Evolutionary conservation across 2,888 invertebrate species (phyloP).

Genomic region (Pomacea canaliculata): DNA sequence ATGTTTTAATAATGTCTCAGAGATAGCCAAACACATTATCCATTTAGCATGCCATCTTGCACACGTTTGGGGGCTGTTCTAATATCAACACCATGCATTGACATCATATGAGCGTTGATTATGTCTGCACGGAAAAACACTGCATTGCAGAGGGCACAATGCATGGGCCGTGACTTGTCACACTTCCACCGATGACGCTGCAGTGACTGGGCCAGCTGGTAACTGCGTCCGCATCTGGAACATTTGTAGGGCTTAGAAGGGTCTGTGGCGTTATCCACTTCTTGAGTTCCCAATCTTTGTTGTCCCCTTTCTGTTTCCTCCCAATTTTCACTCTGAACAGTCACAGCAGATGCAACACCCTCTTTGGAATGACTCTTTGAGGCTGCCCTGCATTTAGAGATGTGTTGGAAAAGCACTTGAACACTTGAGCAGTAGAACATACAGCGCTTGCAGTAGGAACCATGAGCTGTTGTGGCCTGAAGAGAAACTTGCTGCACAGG

Average conservation of each 20-base stretch:
- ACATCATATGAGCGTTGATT: conserved; percentile 19
- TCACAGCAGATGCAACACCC: too few species aligned
- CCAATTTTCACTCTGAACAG: background rate
- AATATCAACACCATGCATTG: conserved; percentile 5
- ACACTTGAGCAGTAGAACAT: conserved; percentile 18
- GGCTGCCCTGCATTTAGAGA: background rate
- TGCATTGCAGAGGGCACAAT: conserved; percentile 25
- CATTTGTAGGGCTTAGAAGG: conserved; percentile 10
- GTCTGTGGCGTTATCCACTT: background rate
- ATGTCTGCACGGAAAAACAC: conserved; percentile 31
- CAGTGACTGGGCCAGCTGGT: conserved; percentile 25
- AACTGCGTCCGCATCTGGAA: conserved; percentile 14
- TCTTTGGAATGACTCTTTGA: too few species aligned
- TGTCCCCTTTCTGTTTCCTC: background rate
- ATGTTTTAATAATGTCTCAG: conserved; percentile 1
- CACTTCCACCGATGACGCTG: conserved; percentile 34
- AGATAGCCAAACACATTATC: background rate
- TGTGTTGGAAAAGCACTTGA: conserved; percentile 2
- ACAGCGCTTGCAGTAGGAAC: conserved; percentile 19
- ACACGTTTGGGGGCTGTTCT: background rate
- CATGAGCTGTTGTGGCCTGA: background rate
- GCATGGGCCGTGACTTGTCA: conserved; percentile 26
- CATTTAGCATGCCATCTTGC: background rate
- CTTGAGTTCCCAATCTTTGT: background rate
- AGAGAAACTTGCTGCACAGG: background rate